Evolutionary conservation across 53 echinoderm and acorn worm genomes (phyloP), one percentile per base, ranked within the genome.

Genomic region (Hippasteria phrygiana): DNA sequence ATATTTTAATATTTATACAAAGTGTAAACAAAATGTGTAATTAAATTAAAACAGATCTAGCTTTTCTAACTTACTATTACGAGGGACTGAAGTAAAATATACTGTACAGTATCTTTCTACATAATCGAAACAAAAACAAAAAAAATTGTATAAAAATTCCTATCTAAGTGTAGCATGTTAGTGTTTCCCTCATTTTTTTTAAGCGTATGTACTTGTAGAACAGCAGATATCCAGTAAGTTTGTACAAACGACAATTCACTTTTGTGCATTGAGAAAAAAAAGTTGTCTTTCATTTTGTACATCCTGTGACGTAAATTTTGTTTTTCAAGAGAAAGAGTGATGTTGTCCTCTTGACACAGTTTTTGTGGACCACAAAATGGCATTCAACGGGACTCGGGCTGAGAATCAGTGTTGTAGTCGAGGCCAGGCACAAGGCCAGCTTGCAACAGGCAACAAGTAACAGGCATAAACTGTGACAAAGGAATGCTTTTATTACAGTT

Each of bases 1-100:
- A 48, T 70, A 84, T 84, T 84, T 84, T 84, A 70, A 84, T 84
- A 84, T 84, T 84, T 84, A 84, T 84, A 84, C 71, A 84, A 84
- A 84, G 51, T 84, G 84, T 84, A 84, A 84, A 84, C 84, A 84
- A 70, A 73, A 47, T 34, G 17, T 84, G 51, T 84, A 69, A 84
- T 27, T 83, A 84, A 84, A 69, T 53, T 84, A 27, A 16, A 84
- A 84, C 84, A 84, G 50, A 84, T 84, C 53, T 84, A 84, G 84
- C 69, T 84, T 84, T 84, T 84, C 84, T 84, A 84, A 84, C 70
- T 71, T 20, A 71, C 28, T 70, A 55, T 39, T 29, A 37, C 77
- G 14, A 72, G 78, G 56, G 38, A 55, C 47, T 82, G 31, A 66
- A 65, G 13, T 84, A 22, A 42, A 36, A 34, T 34, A 48, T 36